These are phyloP conservation scores for Heliornis fulica DNA, from an alignment of 2,113 vertebrate species.

Conservation along the genomic window DNA sequence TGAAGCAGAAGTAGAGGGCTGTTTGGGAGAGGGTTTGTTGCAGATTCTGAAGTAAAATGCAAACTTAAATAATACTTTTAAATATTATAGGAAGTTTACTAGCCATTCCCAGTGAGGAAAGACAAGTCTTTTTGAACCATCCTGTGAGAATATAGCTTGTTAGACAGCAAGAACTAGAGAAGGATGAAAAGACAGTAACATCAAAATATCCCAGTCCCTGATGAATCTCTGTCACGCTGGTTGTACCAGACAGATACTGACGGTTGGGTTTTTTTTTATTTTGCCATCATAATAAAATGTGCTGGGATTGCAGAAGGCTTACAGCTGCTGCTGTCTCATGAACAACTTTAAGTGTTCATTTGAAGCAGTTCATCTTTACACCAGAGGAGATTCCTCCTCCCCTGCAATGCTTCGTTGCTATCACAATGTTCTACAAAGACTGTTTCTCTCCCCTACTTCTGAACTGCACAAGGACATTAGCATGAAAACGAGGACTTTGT, in stretches of 20 bases:
- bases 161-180: too few species aligned
- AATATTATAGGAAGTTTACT: not conserved
- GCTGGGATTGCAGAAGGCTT: slow-evolving; percentile 22
- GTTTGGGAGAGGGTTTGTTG: not conserved
- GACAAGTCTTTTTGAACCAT: not conserved
- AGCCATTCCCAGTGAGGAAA: not conserved
- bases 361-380: not conserved
- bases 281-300: slow-evolving; percentile 26
- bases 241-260: slow-evolving; percentile 1
- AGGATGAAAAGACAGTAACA: slow-evolving; percentile 42
- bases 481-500: slow-evolving; percentile 64
- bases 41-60: not conserved
- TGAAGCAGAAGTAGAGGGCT: not conserved
- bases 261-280: not conserved
- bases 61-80: not conserved
- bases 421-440: not conserved
- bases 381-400: slow-evolving; percentile 32
- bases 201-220: not conserved
- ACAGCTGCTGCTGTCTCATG: slow-evolving; percentile 12
- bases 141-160: not conserved
- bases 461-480: slow-evolving; percentile 54
- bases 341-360: slow-evolving; percentile 11
- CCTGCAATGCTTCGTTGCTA: not conserved
- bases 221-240: slow-evolving; percentile 50
- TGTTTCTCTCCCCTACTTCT: slow-evolving; percentile 57